A percentile compares a stretch with the other conserved stretches of the same genome.
phyloP scores from a whole-genome alignment of 1,140 invertebrate genomes.

The Macrostomum lignano region DNA sequence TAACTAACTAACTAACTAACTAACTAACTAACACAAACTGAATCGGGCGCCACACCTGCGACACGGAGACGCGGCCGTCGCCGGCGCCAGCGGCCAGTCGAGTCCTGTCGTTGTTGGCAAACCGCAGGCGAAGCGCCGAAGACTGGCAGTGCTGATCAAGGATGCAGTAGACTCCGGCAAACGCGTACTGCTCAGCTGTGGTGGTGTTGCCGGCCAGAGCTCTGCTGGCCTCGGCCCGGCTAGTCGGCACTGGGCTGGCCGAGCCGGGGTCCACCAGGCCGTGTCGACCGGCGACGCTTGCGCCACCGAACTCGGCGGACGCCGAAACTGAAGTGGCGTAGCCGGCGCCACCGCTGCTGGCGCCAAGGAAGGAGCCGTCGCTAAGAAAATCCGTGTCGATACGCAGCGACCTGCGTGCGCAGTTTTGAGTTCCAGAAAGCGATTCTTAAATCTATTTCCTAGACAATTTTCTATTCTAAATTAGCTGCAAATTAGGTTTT shows the following conservation, averaged over 20 bases:
- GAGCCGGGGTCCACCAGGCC: no score
- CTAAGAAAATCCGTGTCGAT: no score
- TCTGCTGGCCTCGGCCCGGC: conserved; percentile 31
- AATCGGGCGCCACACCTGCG: conserved; percentile 17
- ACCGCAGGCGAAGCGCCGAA: conserved; percentile 46
- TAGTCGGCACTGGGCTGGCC: conserved; percentile 28
- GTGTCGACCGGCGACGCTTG: conserved; percentile 34
- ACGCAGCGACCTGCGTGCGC: no score
- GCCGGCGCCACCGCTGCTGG: conserved; percentile 50
- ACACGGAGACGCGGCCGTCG: conserved; percentile 49
- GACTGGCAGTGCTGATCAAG: conserved; percentile 42
- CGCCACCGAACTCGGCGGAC: conserved; percentile 44
- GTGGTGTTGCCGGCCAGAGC: conserved; percentile 33
- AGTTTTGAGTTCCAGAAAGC: no score
- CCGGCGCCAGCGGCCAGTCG: conserved; percentile 47
- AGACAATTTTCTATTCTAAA: no score
- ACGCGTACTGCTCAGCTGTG: conserved; percentile 50
- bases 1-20: no score
- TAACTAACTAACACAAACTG: not conserved
- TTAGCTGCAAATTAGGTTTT: no score
- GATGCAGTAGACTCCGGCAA: conserved; percentile 52
- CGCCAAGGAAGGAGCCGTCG: no score
- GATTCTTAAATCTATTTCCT: no score
- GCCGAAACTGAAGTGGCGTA: conserved; percentile 46
- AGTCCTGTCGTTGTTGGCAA: conserved; percentile 55